Conservation (phyloP, 1,140 invertebrate species). For the Drosophila malerkotliana region DNA sequence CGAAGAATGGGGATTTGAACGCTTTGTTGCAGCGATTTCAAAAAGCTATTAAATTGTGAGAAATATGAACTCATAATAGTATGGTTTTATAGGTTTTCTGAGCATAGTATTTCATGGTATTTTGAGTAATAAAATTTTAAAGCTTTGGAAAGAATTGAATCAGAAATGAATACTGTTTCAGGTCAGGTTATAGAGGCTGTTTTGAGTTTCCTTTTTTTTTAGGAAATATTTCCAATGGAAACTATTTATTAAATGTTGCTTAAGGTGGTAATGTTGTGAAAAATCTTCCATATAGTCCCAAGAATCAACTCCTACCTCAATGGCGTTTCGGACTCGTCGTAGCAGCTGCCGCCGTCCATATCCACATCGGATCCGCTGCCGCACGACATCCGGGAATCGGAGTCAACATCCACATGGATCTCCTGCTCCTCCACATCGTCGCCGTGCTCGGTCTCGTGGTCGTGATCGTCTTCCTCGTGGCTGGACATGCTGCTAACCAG, state of each 20-base stretch:
- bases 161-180: neutral
- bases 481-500: constrained; percentile 76
- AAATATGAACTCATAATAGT: constrained; percentile 25
- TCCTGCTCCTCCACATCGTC: constrained; percentile 86
- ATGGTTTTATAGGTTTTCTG: constrained; percentile 16
- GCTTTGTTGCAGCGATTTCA: constrained; percentile 8
- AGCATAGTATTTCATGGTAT: neutral
- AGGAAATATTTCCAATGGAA: neutral
- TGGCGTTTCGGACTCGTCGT: constrained; percentile 83
- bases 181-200: too few relatives aligned
- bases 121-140: constrained; percentile 17
- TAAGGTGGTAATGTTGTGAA: too few relatives aligned
- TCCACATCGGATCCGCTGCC: constrained; percentile 84
- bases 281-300: too few relatives aligned
- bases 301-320: constrained; percentile 62
- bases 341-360: constrained; percentile 83
- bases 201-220: neutral
- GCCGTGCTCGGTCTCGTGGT: constrained; percentile 67
- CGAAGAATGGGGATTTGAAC: constrained; percentile 23
- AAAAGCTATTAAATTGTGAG: constrained; percentile 31
- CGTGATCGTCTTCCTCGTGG: constrained; percentile 83
- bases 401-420: constrained; percentile 86
- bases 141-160: neutral
- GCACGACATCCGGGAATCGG: constrained; percentile 86
- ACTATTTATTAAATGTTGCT: neutral